phyloP scores from a whole-genome alignment of 2,888 invertebrate genomes.

The Troilus luridus region DNA sequence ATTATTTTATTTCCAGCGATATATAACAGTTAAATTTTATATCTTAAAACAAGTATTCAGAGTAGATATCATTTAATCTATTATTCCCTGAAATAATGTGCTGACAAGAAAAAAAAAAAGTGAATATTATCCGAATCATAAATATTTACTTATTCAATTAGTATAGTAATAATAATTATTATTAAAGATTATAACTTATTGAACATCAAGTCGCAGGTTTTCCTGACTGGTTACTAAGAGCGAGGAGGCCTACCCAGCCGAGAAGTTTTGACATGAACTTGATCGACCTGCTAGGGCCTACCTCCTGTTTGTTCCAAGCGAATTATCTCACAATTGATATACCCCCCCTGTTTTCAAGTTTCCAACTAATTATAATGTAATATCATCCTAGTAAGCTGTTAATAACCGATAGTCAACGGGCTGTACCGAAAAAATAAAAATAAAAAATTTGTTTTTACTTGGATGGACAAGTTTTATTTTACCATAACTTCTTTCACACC shows the following conservation, averaged over 20 bases:
- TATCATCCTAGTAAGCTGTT: background rate
- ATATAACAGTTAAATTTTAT: no score
- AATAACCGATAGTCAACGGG: background rate
- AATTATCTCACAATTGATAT: background rate
- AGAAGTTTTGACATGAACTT: constrained; percentile 45
- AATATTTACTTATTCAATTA: no score
- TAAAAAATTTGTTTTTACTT: background rate
- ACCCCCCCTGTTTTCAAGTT: background rate
- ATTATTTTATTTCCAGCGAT: no score
- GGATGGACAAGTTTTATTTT: no score
- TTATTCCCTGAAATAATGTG: no score
- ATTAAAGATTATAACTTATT: background rate
- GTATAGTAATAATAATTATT: no score
- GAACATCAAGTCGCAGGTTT: background rate
- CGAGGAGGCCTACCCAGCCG: background rate
- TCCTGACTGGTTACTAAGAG: background rate
- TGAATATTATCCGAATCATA: no score
- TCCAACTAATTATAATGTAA: constrained; percentile 1
- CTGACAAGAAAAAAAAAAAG: no score
- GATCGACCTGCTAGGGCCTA: background rate
- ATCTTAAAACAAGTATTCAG: no score
- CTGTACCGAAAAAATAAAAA: background rate
- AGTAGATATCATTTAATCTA: no score
- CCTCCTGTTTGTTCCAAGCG: constrained; percentile 2
- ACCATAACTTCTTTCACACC: no score